Evolutionary conservation across 2,888 invertebrate species (phyloP), one percentile per base, ranked within the genome.

Genomic region (Tenthredo notha): DNA sequence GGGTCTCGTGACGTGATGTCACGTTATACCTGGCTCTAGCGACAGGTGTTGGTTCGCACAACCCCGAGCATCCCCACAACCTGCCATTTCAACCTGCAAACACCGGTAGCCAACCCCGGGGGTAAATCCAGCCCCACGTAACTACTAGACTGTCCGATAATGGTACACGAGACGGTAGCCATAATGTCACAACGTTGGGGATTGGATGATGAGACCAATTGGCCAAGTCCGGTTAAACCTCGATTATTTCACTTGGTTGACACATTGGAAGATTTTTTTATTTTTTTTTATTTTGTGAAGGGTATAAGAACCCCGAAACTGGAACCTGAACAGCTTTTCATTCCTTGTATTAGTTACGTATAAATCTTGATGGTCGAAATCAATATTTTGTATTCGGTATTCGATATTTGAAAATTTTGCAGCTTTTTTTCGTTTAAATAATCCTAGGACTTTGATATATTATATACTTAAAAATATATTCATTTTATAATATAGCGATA

Each of bases 1-100:
- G 84, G 87, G 88, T 91, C 89, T 90, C 90, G 90, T 89, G 91
- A 90, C 89, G 88, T 90, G 90, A 91, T 90, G 91, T 91, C 91
- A 91, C 90, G 91, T 91, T 90, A 83, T 80, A 80, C 40, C 87
- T 70, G 87, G 77, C 82, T 77, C 50, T 87, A 84, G 84, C 88
- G 89, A 87, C 89, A 89, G 89, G 89, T 89, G 90, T 88, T 86
- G 86, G 87, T 90, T 89, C 89, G 88, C 89, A 89, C 88, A 84
- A 65, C 74, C 43, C 74, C 84, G 47, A 83, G 21, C 50, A 72
- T 29, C 67, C 83, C 82, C 67, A 61, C 74, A n/a, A 86, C 80
- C 86, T 84, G 85, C 84, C 80, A 84, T 70, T 47, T 47, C 65
- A n/a, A 85, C 84, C 87, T 15, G 86, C 84, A 65, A 70, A 83